Percentiles rank a stretch among this genome's conserved stretches.
These are phyloP conservation scores for Drosophila gaucha DNA, from an alignment of 2,888 invertebrate species.

Conservation along the genomic window DNA sequence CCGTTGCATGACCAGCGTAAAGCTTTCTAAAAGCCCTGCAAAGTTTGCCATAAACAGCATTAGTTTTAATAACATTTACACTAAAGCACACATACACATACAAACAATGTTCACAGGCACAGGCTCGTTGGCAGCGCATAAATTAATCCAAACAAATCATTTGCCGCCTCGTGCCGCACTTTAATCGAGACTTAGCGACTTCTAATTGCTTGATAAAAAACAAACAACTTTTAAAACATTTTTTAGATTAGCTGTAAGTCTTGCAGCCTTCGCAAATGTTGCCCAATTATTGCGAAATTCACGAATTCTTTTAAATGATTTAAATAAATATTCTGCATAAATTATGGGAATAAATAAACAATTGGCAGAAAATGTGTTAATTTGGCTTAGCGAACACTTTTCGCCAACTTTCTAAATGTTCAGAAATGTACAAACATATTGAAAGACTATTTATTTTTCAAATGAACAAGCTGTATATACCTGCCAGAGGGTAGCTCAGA, in stretches of 20 bases:
- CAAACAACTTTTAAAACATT: neutral
- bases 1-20: constrained; percentile 41
- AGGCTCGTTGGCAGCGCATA: constrained; percentile 20
- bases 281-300: constrained; percentile 44
- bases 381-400: constrained; percentile 49
- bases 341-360: constrained; percentile 56
- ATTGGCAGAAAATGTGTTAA: constrained; percentile 64
- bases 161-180: constrained; percentile 23
- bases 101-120: constrained; percentile 4
- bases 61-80: constrained; percentile 74
- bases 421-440: constrained; percentile 7
- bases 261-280: neutral
- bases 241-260: constrained; percentile 3
- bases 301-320: constrained; percentile 19
- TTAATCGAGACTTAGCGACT: constrained; percentile 34
- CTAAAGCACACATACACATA: constrained; percentile 28
- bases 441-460: neutral
- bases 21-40: constrained; percentile 21
- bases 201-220: constrained; percentile 17
- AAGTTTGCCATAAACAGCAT: constrained; percentile 65
- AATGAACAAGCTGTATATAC: neutral
- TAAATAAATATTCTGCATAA: constrained; percentile 56
- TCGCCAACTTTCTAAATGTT: constrained; percentile 66
- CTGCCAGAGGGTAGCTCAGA: neutral
- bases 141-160: constrained; percentile 44